Conservation (phyloP, 2,888 invertebrate genomes). For the Chesias legatella region DNA sequence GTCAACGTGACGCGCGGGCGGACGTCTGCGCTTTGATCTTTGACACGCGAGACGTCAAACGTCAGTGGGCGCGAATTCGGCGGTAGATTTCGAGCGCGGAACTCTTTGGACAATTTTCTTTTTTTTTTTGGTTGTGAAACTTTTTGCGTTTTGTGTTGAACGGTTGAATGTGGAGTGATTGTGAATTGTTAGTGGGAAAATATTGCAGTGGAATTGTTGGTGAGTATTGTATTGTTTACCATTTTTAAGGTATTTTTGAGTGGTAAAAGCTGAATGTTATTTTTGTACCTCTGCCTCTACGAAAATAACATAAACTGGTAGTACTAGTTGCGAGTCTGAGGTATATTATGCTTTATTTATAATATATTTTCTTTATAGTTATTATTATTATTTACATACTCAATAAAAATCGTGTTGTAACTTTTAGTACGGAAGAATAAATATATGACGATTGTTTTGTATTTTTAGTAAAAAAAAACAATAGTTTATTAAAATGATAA, state of each 20-base stretch:
- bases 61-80: constrained; percentile 22
- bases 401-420: no score
- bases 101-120: constrained; percentile 10
- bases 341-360: no score
- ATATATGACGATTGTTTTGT: constrained; percentile 11
- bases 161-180: constrained; percentile 1
- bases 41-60: constrained; percentile 35
- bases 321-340: no score
- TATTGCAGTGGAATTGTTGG: constrained; percentile 7
- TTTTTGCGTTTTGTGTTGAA: constrained; percentile 6
- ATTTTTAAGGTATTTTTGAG: no score
- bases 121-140: constrained; percentile 10
- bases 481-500: constrained; percentile 22
- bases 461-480: no score
- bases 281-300: no score
- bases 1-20: constrained; percentile 39
- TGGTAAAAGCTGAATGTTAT: no score
- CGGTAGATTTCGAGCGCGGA: constrained; percentile 5
- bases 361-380: no score
- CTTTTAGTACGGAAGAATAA: no score
- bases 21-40: constrained; percentile 40
- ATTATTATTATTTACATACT: no score
- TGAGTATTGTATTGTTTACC: constrained; percentile 3
- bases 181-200: constrained; percentile 7
- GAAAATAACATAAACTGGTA: no score